Conservation (phyloP, 2,113 vertebrate species). For the Aspiorhynchus laticeps region DNA sequence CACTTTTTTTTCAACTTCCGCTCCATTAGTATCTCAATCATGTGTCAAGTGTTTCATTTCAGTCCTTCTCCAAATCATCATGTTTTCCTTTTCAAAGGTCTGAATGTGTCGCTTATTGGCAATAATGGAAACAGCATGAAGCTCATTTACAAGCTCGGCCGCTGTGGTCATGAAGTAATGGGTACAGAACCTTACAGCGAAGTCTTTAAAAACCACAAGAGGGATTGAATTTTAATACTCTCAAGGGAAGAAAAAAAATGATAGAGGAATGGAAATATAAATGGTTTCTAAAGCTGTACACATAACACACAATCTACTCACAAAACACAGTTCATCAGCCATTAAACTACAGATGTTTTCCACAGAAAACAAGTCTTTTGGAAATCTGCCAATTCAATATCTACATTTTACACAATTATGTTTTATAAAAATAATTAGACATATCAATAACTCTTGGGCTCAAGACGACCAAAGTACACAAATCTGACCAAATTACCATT, state of each 20-base stretch:
- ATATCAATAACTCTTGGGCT: neutral
- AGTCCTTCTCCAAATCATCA: neutral
- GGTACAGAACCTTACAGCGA: constrained; percentile 59
- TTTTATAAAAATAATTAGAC: neutral
- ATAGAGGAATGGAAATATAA: constrained; percentile 60
- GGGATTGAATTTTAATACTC: constrained; percentile 44
- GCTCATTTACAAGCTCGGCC: constrained; percentile 51
- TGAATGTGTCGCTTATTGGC: constrained; percentile 54
- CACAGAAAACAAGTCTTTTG: neutral
- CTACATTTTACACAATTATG: neutral
- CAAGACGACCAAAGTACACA: neutral
- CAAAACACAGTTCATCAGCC: constrained; percentile 44
- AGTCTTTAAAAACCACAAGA: constrained; percentile 56
- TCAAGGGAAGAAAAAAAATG: neutral
- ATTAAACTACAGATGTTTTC: constrained; percentile 51
- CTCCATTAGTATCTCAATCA: neutral
- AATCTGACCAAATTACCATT: neutral
- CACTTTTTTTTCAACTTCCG: neutral
- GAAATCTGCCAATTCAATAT: neutral
- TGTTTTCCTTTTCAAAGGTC: constrained; percentile 50
- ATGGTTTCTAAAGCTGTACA: constrained; percentile 56
- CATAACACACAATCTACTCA: neutral
- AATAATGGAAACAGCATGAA: constrained; percentile 62
- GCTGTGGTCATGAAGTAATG: constrained; percentile 66
- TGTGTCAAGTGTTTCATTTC: constrained; percentile 20